Conservation (phyloP, 2,113 vertebrate species). For the Potamarius usumacintae region DNA sequence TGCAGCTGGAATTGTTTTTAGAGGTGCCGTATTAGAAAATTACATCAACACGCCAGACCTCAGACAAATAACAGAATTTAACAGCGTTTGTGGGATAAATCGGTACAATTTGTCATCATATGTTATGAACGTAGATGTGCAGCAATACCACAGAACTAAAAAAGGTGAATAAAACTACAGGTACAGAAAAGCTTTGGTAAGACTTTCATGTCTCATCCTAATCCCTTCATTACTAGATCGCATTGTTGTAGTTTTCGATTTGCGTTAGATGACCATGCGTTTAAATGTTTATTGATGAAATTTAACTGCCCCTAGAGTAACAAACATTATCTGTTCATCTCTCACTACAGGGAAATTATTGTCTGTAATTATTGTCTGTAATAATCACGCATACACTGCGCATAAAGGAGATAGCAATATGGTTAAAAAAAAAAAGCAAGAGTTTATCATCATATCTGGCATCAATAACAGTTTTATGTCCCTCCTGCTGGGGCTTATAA, state of each 20-base stretch:
- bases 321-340: neutral
- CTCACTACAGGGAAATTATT: neutral
- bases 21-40: neutral
- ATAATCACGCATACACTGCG: neutral
- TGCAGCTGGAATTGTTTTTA: neutral
- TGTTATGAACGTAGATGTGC: neutral
- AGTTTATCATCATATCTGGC: neutral
- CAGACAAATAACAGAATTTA: neutral
- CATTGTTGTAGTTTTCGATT: neutral
- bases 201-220: neutral
- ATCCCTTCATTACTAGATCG: neutral
- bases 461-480: conserved; percentile 6
- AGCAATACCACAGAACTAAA: too few species aligned
- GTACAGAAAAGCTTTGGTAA: neutral
- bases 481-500: conserved; percentile 11
- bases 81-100: neutral
- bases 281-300: neutral
- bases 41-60: neutral
- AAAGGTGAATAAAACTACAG: neutral
- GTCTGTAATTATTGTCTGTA: neutral
- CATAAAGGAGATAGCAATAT: neutral
- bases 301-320: neutral
- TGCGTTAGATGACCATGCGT: neutral
- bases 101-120: neutral
- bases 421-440: neutral